Evolutionary conservation across 2,888 invertebrate genomes (phyloP), one percentile per base, ranked within the genome.

Genomic region (Drosophila atripex): DNA sequence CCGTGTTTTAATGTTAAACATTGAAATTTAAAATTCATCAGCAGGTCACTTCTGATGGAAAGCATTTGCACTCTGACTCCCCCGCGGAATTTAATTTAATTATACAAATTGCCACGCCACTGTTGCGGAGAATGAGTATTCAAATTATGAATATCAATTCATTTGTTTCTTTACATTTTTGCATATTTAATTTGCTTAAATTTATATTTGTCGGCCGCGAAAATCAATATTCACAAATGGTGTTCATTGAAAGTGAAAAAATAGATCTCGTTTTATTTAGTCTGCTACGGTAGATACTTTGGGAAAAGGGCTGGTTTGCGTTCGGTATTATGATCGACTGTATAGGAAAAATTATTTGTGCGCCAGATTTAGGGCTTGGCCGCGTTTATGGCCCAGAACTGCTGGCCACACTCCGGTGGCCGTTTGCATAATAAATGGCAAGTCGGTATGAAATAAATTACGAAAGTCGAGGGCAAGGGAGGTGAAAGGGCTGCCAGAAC

Each of bases 371-470:
- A 57, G 68, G 57, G 41, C 28, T 72, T 46, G 46, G 55, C 54
- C 54, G 43, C 60, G 59, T 75, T 80, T 75, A 71, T 80, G 73
- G 64, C 64, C 70, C 55, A 55, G 76, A 82, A 83, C 73, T 82
- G 77, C 57, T 76, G 76, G 73, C 83, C 80, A 76, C 76, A 77
- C 64, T 66, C 54, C 32, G 50, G 49, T 32, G 68, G 66, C 71
- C 56, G 70, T 83, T 83, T 86, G 73, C 86, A 83, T 83, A 86
- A 83, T 83, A 83, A 83, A 83, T 85, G 79, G 73, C 71, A 70
- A 61, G 55, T 49, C 72, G 72, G 60, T 73, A 71, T 71, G 83
- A 78, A 85, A 86, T 86, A 86, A 80, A 83, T 83, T 73, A 68
- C 80, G 75, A 66, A 65, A 69, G 25, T 16, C 35, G 45, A n/a